Evolutionary conservation across 2,797 vertebrate genomes (phyloP).

Genomic region (Sebastes itinus): DNA sequence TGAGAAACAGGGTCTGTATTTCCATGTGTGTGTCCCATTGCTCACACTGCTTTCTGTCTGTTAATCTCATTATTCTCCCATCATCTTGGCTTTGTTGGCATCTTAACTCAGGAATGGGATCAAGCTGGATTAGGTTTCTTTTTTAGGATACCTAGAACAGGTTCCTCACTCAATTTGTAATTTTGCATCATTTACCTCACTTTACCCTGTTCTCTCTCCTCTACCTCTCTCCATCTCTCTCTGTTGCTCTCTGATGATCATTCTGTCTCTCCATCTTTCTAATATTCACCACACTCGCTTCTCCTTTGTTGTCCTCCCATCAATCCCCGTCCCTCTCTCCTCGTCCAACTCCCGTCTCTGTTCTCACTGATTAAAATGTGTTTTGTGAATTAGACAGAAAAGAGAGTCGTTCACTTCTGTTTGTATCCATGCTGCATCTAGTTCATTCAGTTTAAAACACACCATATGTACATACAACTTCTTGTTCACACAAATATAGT

Average conservation of each 20-base stretch:
- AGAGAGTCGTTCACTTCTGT: not conserved
- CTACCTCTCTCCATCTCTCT: not conserved
- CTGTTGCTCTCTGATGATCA: not conserved
- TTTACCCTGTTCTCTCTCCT: constrained; percentile 17
- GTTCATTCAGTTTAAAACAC: not conserved
- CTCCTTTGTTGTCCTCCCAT: not conserved
- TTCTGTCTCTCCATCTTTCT: not conserved
- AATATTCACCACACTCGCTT: not conserved
- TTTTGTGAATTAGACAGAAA: not conserved
- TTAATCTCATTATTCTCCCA: constrained; percentile 68
- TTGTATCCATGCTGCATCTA: not conserved
- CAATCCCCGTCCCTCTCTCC: not conserved
- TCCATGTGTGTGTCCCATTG: constrained; percentile 50
- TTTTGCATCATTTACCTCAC: constrained; percentile 29
- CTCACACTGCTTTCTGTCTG: constrained; percentile 44
- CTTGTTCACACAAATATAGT: not conserved
- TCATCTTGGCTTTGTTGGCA: constrained; percentile 64
- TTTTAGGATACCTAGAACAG: constrained; percentile 52
- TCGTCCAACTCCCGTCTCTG: not conserved
- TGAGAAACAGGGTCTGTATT: constrained; percentile 25
- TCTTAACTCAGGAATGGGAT: constrained; percentile 60
- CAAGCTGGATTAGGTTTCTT: constrained; percentile 63
- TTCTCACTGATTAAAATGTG: not conserved
- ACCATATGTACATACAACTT: not conserved
- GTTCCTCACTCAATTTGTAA: constrained; percentile 32